Percentiles rank a stretch among this genome's conserved stretches.
These are phyloP conservation scores for Phylloscopus whistleri DNA, from an alignment of 2,113 vertebrate species.

Conservation along the genomic window DNA sequence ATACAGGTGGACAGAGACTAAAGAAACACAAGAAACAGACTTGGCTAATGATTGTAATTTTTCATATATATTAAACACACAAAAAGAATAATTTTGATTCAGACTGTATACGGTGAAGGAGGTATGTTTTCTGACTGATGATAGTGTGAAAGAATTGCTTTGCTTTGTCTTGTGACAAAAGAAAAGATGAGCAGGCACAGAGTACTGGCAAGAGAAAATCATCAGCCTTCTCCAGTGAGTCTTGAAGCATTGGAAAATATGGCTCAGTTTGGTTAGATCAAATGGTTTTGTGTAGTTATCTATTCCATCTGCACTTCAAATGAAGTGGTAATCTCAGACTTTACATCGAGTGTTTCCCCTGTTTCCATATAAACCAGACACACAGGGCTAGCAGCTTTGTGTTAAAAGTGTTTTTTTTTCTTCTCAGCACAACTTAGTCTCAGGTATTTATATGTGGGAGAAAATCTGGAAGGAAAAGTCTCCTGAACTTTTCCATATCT, in stretches of 20 bases:
- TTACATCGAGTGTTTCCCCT: not conserved
- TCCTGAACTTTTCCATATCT: not conserved
- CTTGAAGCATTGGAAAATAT: not conserved
- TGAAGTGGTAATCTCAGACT: not conserved
- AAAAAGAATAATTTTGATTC: not conserved
- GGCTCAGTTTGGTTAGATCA: not conserved
- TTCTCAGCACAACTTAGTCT: not conserved
- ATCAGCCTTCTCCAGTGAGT: not conserved
- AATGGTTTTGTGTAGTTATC: not conserved
- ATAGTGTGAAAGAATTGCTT: not conserved
- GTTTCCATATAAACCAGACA: not conserved
- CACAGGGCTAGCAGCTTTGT: not conserved
- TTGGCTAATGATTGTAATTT: not conserved
- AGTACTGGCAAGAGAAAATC: not conserved
- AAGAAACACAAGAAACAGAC: not conserved
- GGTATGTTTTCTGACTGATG: not conserved
- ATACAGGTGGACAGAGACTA: not conserved
- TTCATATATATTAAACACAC: not conserved
- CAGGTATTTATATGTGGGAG: not conserved
- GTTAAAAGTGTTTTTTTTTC: not conserved
- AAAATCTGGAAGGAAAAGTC: not conserved
- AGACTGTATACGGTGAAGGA: not conserved
- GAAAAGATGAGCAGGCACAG: not conserved
- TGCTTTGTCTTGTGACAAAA: not conserved
- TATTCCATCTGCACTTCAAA: not conserved